Base-by-base conservation (phyloP, 2,888 invertebrate species). In the Mesoligia furuncula region DNA sequence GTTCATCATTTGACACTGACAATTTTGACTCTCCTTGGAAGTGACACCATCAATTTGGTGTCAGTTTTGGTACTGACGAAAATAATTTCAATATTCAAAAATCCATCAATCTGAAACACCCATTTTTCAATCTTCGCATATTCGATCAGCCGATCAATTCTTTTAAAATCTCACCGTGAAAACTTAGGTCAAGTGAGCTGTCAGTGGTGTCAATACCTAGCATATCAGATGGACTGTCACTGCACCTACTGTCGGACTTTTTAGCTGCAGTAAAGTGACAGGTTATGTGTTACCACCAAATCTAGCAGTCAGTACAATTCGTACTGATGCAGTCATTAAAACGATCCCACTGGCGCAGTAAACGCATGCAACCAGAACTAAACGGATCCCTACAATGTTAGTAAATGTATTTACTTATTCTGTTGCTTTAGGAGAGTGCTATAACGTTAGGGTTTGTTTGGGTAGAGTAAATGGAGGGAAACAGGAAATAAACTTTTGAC, bases 281-380 rank as follows among this genome's bases (percentile, higher is more conserved):
- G 42, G 11, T 42, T 42, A 36, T 36, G 39, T 39, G 42, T 42
- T 42, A 42, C 2, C 42, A 42, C 42, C 27, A 15, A n/a, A 66
- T 66, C 39, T 57, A 42, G 39, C 42, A 67, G 54, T 62, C 31
- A 48, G 65, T 69, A 59, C 51, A 57, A 65, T 83, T 61, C 31
- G 45, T 42, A 65, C 51, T 51, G 62, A 67, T 70, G 83, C 77
- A 80, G 77, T 42, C 66, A 62, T 83, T 67, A 48, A 67, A 80
- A 20, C 39, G 17, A 57, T 70, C 4, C 27, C 11, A 66, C 15
- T 75, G 31, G 57, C 24, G 17, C 70, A 67, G 48, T 36, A 64
- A 83, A 71, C 31, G 39, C 57, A 61, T 20, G 20, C 24, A 76
- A 61, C 59, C 69, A 45, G 45, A 76, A 66, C 65, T 61, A 76